Base-by-base conservation (phyloP, 1,140 invertebrate genomes). In the Andricus grossulariae region DNA sequence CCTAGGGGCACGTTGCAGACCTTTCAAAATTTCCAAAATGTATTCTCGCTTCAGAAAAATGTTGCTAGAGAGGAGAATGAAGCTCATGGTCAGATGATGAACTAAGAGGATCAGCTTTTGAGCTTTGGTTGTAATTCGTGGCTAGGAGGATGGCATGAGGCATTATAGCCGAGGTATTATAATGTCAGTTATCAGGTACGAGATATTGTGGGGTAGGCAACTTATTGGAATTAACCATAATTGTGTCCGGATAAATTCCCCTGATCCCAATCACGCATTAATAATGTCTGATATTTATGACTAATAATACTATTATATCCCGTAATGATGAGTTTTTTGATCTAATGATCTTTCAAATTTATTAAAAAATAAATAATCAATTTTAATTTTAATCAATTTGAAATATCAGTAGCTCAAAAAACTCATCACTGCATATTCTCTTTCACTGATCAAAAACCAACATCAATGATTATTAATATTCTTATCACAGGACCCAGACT, bases 91-190 rank as follows among this genome's bases (percentile, higher is more conserved):
- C 60, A 39, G 25, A 66, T 66, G 60, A 66, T 66, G 60, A 39
- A 39, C 32, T 66, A 66, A 66, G 60, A 66, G 60, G 25, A 66
- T 66, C 60, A 66, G 39, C 60, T 66, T 66, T 66, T 25, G 39
- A 66, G 39, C 60, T 66, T 66, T 66, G 60, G n/a, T 66, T 32
- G 60, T 66, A 66, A 66, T 66, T 66, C 60, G 25, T 66, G 60
- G 60, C 60, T 39, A 66, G 60, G 60, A 66, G 32, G 39, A 66
- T 66, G n/a, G 25, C 32, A 45, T 66, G 60, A 39, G 60, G 60
- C 16, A 66, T 66, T 66, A 66, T 39, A 39, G 39, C 39, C 39
- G 39, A 39, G 39, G 57, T 66, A 66, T 66, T 66, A 32, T 39
- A 66, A 66, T 66, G 60, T 39, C 60, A 66, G 60, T 66, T 66